phyloP scores from a whole-genome alignment of 1,140 invertebrate genomes.

The Adoxophyes honmai region DNA sequence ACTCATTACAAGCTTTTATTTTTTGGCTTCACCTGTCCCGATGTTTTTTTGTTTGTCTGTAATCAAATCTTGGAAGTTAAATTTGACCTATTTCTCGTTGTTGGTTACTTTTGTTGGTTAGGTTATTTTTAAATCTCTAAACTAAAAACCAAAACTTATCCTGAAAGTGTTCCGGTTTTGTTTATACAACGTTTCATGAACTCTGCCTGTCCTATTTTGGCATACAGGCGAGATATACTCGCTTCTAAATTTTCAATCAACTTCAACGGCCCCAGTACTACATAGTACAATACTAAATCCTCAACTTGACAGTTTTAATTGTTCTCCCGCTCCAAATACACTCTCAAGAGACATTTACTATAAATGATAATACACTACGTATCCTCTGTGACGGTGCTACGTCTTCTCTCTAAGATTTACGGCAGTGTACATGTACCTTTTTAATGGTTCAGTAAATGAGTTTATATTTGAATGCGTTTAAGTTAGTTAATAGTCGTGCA shows the following conservation, averaged over 20 bases:
- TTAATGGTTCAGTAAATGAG: conserved; percentile 10
- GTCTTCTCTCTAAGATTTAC: conserved; percentile 12
- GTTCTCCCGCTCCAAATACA: conserved; percentile 12
- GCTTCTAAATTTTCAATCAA: not conserved
- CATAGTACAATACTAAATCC: conserved; percentile 7
- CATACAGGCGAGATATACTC: no score
- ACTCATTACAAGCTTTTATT: no score
- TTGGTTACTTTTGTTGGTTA: no score
- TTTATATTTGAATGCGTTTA: conserved; percentile 13
- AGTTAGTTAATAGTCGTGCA: conserved; percentile 8
- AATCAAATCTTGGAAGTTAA: no score
- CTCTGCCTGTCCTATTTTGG: no score
- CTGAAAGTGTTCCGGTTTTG: no score
- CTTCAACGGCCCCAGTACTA: not conserved
- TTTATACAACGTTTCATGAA: no score
- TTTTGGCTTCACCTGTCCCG: no score
- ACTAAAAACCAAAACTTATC: not conserved
- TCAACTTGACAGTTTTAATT: conserved; percentile 15
- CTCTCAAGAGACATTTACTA: conserved; percentile 8
- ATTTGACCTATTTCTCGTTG: no score
- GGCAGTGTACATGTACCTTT: conserved; percentile 2
- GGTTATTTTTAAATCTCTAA: not conserved
- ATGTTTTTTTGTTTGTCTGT: no score
- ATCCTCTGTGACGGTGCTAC: not conserved
- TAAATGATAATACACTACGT: conserved; percentile 14